These are phyloP conservation scores for Agrilus planipennis DNA, from an alignment of 1,140 invertebrate genomes.

Conservation along the genomic window DNA sequence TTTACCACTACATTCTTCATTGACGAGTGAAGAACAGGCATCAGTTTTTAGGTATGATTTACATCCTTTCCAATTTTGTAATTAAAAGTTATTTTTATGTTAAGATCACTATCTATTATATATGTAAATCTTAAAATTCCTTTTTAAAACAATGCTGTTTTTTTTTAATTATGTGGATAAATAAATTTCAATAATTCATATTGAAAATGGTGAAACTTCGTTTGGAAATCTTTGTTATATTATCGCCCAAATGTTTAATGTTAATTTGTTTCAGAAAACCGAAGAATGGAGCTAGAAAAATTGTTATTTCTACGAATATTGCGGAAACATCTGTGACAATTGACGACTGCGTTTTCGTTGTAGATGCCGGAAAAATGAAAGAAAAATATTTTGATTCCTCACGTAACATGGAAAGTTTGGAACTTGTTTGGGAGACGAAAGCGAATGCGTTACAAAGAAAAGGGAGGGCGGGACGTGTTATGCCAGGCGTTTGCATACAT, in stretches of 20 bases:
- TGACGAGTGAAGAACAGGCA: conserved; percentile 71
- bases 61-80: too few species aligned
- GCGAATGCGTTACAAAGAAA: conserved; percentile 72
- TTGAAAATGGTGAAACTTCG: too few species aligned
- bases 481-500: conserved; percentile 72
- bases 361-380: conserved; percentile 84
- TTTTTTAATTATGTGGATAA: too few species aligned
- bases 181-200: too few species aligned
- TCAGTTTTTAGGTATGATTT: conserved; percentile 45
- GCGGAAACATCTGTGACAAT: conserved; percentile 92
- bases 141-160: too few species aligned
- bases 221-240: too few species aligned
- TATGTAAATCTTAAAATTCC: too few species aligned
- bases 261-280: conserved; percentile 47
- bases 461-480: conserved; percentile 78
- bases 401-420: conserved; percentile 74
- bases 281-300: conserved; percentile 61
- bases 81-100: conserved; percentile 3
- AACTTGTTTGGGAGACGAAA: conserved; percentile 66
- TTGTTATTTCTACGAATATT: conserved; percentile 87
- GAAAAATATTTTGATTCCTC: conserved; percentile 76
- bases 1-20: conserved; percentile 70
- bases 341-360: conserved; percentile 84
- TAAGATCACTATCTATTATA: too few species aligned
- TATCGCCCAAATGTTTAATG: too few species aligned